These are phyloP conservation scores for Ophion ellenae DNA, from an alignment of 2,888 invertebrate genomes.

Conservation along the genomic window DNA sequence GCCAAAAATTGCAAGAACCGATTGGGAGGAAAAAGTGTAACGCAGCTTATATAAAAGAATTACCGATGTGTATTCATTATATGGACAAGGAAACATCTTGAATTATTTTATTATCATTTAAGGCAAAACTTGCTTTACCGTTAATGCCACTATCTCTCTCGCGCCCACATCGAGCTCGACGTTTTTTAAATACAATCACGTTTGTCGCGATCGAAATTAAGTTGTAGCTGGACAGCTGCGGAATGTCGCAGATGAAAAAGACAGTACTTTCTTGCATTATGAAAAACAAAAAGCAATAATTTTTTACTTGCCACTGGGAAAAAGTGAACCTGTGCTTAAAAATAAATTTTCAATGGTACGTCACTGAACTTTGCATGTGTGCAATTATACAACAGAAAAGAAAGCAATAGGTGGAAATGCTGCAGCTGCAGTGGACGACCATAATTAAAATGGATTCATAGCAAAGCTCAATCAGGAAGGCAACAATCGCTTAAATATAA, in stretches of 20 bases:
- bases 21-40: not conserved
- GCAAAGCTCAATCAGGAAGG: not conserved
- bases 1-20: not conserved
- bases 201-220: no score
- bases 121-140: not conserved
- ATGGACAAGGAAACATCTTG: not conserved
- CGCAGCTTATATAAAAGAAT: not conserved
- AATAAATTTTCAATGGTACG: not conserved
- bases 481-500: not conserved
- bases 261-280: no score
- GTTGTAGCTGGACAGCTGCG: no score
- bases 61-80: not conserved
- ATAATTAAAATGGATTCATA: not conserved
- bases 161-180: no score
- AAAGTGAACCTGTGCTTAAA: not conserved
- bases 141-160: not conserved
- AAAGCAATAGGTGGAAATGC: not conserved
- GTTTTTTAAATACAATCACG: no score
- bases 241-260: no score
- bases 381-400: not conserved
- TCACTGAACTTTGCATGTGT: not conserved
- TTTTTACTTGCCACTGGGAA: not conserved
- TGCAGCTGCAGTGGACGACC: not conserved
- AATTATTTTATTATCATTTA: not conserved
- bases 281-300: not conserved